Base-by-base conservation (phyloP, 1,140 invertebrate species). In the Drosophila ercepeae region DNA sequence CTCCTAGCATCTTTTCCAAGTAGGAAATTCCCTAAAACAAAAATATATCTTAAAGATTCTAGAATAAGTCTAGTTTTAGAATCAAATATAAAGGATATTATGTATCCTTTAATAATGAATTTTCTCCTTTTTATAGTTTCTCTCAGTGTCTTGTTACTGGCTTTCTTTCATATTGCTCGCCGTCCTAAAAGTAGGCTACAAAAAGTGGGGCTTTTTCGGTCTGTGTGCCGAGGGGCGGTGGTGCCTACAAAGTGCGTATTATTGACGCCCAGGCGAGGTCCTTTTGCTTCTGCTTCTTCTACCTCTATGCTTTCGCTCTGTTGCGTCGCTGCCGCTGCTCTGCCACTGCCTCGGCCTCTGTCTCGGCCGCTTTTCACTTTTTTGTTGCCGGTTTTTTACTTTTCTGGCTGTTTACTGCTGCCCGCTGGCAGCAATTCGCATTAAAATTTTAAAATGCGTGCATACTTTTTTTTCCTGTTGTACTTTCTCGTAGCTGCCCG, bases 381-480 rank as follows among this genome's bases (percentile, higher is more conserved):
- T 39, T 39, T 39, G 2, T 32, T 32, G 21, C 14, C 50, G 57
- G 21, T 55, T 76, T 75, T 71, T 65, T 57, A 32, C 27, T 34
- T n/a, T n/a, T 34, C 25, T 14, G 57, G 51, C 55, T 34, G 50
- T 21, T 67, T 39, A 48, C 55, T 58, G 19, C 49, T 51, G 25
- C 25, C 25, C 53, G 23, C 25, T 57, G 54, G 68, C 69, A 74
- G 69, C 53, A 44, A 14, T 48, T 46, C 72, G 78, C 74, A 83
- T 83, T 78, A 86, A 84, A 88, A 75, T 81, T 74, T 86, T 54
- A 67, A 86, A 86, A 79, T 79, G 71, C 64, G 75, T 68, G 68
- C 67, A 51, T 55, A 54, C 61, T 58, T 39, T 46, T 55, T 57
- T 68, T 19, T 14, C 32, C 42, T 52, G 34, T 7, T 51, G 18